phyloP scores from a whole-genome alignment of 2,113 vertebrate genomes.

The Albula goreensis region DNA sequence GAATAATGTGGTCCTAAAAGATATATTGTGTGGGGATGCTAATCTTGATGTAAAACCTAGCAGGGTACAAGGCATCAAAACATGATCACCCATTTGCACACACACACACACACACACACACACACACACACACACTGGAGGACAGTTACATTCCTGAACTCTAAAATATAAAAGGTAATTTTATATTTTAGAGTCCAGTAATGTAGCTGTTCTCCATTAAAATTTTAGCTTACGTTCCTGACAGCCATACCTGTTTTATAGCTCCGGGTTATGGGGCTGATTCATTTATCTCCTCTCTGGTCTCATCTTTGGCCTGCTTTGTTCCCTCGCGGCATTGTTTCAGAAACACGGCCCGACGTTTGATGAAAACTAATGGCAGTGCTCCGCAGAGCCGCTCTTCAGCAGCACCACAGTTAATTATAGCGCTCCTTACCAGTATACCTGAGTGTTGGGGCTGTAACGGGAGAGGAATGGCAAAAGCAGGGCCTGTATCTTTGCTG shows the following conservation, averaged over 20 bases:
- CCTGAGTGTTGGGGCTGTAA: not conserved
- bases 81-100: conserved; percentile 29
- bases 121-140: not conserved
- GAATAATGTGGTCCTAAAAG: conserved; percentile 72
- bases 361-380: conserved; percentile 78
- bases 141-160: not conserved
- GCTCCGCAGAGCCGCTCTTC: conserved; percentile 66
- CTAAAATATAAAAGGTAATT: not conserved
- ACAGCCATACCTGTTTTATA: conserved; percentile 73
- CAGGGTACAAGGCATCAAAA: conserved; percentile 64
- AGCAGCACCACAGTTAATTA: conserved; percentile 57
- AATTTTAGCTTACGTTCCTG: conserved; percentile 74
- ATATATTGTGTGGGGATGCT: conserved; percentile 72
- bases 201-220: conserved; percentile 64
- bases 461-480: not conserved
- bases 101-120: not conserved
- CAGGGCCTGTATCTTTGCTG: not conserved
- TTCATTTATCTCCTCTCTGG: conserved; percentile 73
- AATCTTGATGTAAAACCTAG: conserved; percentile 70
- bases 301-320: conserved; percentile 71
- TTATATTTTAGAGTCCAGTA: conserved; percentile 18
- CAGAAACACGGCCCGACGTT: conserved; percentile 71
- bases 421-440: not conserved
- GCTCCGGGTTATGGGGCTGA: conserved; percentile 74
- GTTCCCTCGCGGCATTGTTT: conserved; percentile 69